Base-by-base conservation (phyloP, 2,888 invertebrate genomes). In the Melipona bicolor region DNA sequence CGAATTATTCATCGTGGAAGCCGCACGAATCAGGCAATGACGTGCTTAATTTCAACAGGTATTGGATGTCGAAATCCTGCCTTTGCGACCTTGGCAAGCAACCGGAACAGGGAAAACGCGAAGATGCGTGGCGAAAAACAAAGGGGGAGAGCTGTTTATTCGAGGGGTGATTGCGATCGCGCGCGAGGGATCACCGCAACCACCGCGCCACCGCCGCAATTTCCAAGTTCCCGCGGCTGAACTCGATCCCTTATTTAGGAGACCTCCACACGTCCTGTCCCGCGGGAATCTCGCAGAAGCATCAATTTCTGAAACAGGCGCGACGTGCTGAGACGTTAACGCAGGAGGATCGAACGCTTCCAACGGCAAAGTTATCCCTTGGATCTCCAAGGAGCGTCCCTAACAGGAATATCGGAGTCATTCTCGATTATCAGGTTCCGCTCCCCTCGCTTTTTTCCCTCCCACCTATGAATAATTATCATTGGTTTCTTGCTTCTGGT, bases 291-390 rank as follows among this genome's bases (percentile, higher is more conserved):
- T 50, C 62, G 49, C n/a, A 61, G 86, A 81, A 87, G 89, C 91
- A 91, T 91, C 91, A 91, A 92, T 92, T 90, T 89, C 89, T 87
- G 89, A 84, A 91, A 91, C 90, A 91, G 87, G 89, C 87, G 90
- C 88, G 83, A 90, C 90, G 82, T 88, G 87, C 87, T 86, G 84
- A 85, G 85, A 84, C 88, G 90, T 90, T 91, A 88, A 89, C 89
- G 83, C 84, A 84, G 84, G 79, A 87, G 87, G 88, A 85, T 62
- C 73, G 84, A 89, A 90, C 43, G 9, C 88, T 89, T 88, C 19
- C 54, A 3, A 9, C n/a, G 17, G 77, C 75, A 75, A 76, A 75
- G 59, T 81, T 78, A 49, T 32, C 62, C 49, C 50, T 75, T 54
- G 56, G 61, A 80, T 68, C 68, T 52, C 24, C 43, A n/a, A 32